phyloP scores from a whole-genome alignment of 1,140 invertebrate species.

The Notospermus geniculatus region DNA sequence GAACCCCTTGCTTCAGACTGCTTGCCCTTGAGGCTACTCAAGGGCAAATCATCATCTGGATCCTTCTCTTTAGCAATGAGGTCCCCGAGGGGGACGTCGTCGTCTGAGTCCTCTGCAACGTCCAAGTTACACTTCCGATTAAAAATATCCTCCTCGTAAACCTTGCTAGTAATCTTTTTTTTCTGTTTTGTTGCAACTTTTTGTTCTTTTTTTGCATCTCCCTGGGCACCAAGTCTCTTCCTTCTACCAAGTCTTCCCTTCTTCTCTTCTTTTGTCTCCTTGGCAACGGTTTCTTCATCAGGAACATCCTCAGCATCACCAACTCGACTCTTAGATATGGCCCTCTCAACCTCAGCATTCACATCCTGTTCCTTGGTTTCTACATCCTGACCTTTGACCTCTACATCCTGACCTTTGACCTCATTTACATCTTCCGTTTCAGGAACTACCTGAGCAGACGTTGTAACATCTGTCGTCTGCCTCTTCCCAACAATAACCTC shows the following conservation, averaged over 20 bases:
- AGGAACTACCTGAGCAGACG: not conserved
- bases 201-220: too few relatives aligned
- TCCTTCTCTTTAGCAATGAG: constrained; percentile 5
- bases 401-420: not conserved
- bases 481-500: too few relatives aligned
- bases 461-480: constrained; percentile 30
- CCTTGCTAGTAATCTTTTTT: not conserved
- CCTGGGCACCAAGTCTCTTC: too few relatives aligned
- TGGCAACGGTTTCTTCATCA: not conserved
- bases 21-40: not conserved
- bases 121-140: constrained; percentile 13
- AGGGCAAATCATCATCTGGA: not conserved
- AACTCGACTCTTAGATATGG: not conserved
- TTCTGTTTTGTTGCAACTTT: constrained; percentile 4
- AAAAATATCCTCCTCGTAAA: constrained; percentile 7
- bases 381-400: constrained; percentile 8
- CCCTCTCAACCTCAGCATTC: constrained; percentile 2
- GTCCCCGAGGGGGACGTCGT: not conserved
- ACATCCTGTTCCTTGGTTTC: not conserved
- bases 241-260: too few relatives aligned
- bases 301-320: not conserved
- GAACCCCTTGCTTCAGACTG: too few relatives aligned
- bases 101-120: not conserved
- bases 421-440: too few relatives aligned
- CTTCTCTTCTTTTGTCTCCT: not conserved